Conservation (phyloP, 2,888 invertebrate genomes). For the Eudasyphora cyanicolor region DNA sequence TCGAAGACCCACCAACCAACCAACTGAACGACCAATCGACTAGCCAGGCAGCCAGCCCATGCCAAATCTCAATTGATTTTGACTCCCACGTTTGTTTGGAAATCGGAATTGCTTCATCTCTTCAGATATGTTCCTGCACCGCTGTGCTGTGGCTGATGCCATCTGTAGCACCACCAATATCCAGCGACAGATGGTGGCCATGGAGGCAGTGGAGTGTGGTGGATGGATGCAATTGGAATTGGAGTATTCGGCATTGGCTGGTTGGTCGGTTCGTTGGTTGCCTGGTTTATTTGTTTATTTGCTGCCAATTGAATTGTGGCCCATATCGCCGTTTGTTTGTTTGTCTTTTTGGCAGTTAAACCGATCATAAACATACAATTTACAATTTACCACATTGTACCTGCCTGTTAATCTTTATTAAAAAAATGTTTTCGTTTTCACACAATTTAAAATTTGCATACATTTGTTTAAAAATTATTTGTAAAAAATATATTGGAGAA, state of each 20-base stretch:
- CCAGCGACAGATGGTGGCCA: constrained; percentile 24
- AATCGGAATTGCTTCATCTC: constrained; percentile 45
- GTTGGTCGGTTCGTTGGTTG: constrained; percentile 10
- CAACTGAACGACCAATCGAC: too few species aligned
- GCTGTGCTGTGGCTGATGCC: too few species aligned
- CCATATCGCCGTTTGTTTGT: constrained; percentile 27
- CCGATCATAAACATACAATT: constrained; percentile 54
- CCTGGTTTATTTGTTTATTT: constrained; percentile 10
- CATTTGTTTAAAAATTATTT: too few species aligned
- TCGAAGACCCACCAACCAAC: too few species aligned
- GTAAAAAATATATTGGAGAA: too few species aligned
- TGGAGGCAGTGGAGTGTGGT: neutral
- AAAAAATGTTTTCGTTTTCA: too few species aligned
- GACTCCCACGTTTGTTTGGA: constrained; percentile 55
- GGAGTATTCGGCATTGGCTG: too few species aligned
- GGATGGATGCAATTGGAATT: constrained; percentile 8
- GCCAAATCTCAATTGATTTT: constrained; percentile 45
- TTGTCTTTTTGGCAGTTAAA: constrained; percentile 60
- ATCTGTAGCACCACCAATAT: neutral
- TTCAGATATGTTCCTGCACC: constrained; percentile 45
- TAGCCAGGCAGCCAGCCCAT: neutral
- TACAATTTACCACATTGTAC: constrained; percentile 47
- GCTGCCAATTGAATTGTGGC: constrained; percentile 45
- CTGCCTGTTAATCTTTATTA: too few species aligned
- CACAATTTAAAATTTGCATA: too few species aligned